These are phyloP conservation scores for Gadopsis marmoratus DNA, from an alignment of 2,797 vertebrate genomes.

Conservation along the genomic window DNA sequence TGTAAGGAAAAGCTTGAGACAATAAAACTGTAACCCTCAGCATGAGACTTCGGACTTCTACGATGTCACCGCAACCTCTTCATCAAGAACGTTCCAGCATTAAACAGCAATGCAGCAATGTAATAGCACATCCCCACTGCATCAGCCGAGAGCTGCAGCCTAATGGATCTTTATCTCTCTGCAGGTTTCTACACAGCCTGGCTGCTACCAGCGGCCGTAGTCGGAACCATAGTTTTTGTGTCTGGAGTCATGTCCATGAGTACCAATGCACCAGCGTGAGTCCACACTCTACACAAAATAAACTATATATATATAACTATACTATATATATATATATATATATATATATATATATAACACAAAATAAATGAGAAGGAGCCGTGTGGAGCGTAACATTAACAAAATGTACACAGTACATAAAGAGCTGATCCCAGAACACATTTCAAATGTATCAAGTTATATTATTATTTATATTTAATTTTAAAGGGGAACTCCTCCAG, in stretches of 20 bases:
- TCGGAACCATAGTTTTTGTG: slow-evolving; percentile 87
- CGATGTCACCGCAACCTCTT: neutral
- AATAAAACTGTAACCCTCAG: neutral
- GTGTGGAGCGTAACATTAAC: neutral
- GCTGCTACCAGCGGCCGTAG: slow-evolving; percentile 86
- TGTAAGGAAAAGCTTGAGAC: neutral
- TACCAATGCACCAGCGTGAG: slow-evolving; percentile 86
- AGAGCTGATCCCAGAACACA: neutral
- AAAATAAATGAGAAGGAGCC: neutral
- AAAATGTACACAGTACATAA: neutral
- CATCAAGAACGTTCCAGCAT: neutral
- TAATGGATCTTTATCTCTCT: slow-evolving; percentile 60
- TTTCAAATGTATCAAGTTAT: neutral
- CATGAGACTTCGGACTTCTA: neutral
- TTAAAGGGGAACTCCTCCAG: neutral
- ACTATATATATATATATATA: too few relatives aligned
- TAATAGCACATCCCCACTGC: slow-evolving; percentile 15
- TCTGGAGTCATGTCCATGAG: slow-evolving; percentile 85
- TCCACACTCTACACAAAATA: slow-evolving; percentile 31
- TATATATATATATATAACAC: neutral
- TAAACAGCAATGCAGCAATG: slow-evolving; percentile 27
- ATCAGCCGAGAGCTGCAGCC: slow-evolving; percentile 39
- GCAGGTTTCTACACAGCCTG: slow-evolving; percentile 89
- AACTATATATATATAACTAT: too few relatives aligned
- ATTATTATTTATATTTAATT: neutral